Evolutionary conservation across 2,888 invertebrate species (phyloP).

Genomic region (Heliothis peltigera): DNA sequence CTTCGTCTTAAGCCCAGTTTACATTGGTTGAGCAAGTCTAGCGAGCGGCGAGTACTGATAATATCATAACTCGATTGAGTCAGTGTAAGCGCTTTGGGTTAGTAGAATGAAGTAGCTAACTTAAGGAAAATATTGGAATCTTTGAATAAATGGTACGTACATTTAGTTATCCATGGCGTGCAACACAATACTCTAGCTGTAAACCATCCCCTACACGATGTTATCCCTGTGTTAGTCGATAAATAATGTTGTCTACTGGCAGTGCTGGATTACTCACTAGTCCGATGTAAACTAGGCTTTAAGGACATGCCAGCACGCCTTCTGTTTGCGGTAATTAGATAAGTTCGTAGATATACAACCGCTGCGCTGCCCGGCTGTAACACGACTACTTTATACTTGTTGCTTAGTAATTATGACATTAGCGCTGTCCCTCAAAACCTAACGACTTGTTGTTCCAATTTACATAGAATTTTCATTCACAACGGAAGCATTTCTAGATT

Average conservation of each 20-base stretch:
- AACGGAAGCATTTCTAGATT: conserved; percentile 18
- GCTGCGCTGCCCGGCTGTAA: conserved; percentile 61
- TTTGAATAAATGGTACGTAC: neutral
- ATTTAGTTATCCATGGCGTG: conserved; percentile 1
- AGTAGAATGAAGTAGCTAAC: neutral
- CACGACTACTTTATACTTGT: conserved; percentile 62
- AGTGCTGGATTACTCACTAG: conserved; percentile 33
- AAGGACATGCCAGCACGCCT: conserved; percentile 65
- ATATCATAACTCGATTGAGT: conserved; percentile 20
- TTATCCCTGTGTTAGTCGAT: conserved; percentile 10
- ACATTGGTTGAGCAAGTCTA: conserved; percentile 26
- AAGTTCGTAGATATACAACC: conserved; percentile 76
- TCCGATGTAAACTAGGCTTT: conserved; percentile 40
- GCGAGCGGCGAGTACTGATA: conserved; percentile 14
- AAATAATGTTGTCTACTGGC: conserved; percentile 20
- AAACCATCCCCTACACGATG: conserved; percentile 7
- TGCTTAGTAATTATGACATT: conserved; percentile 52
- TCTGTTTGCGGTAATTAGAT: conserved; percentile 80
- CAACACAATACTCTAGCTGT: neutral
- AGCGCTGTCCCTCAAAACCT: conserved; percentile 36
- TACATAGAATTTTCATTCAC: conserved; percentile 24
- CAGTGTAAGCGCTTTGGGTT: neutral
- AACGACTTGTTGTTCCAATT: conserved; percentile 32
- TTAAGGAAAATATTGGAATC: neutral
- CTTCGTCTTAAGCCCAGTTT: conserved; percentile 46